Evolutionary conservation across 2,888 invertebrate species (phyloP).

Genomic region (Boloria euphrosyne): DNA sequence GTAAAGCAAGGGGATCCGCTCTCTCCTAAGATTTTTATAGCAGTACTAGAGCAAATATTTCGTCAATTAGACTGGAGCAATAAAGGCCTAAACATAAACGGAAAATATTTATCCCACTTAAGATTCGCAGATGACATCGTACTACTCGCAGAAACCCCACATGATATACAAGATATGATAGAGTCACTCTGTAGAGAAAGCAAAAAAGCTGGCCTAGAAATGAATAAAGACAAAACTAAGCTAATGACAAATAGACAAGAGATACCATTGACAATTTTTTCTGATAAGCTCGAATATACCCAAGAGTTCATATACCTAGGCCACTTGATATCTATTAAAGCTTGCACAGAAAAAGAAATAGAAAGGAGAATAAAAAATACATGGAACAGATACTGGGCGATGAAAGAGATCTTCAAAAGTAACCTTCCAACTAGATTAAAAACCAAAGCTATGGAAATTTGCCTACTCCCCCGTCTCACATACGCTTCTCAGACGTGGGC

Average conservation of each 20-base stretch:
- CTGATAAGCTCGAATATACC: conserved; percentile 1
- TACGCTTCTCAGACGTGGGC: not conserved
- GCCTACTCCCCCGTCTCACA: not conserved
- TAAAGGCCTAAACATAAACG: conserved; percentile 1
- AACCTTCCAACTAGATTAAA: no score
- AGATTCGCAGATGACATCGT: conserved; percentile 8
- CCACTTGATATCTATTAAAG: conserved; percentile 26
- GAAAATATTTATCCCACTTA: not conserved
- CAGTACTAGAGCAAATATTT: not conserved
- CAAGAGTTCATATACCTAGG: conserved; percentile 27
- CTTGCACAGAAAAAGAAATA: conserved; percentile 27
- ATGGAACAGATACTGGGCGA: conserved; percentile 35
- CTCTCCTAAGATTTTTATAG: conserved; percentile 11
- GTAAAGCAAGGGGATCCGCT: conserved; percentile 18
- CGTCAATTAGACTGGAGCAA: not conserved
- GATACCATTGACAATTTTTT: not conserved
- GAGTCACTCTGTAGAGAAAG: conserved; percentile 6
- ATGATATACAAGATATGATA: conserved; percentile 2
- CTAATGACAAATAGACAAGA: conserved; percentile 20
- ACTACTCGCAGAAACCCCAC: not conserved
- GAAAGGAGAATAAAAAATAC: conserved; percentile 25
- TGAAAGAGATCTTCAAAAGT: not conserved
- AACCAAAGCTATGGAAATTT: no score
- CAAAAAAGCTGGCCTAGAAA: conserved; percentile 17
- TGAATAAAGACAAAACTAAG: conserved; percentile 23